Base-by-base conservation (phyloP, 2,888 invertebrate species). In the Odontocolon sp. region DNA sequence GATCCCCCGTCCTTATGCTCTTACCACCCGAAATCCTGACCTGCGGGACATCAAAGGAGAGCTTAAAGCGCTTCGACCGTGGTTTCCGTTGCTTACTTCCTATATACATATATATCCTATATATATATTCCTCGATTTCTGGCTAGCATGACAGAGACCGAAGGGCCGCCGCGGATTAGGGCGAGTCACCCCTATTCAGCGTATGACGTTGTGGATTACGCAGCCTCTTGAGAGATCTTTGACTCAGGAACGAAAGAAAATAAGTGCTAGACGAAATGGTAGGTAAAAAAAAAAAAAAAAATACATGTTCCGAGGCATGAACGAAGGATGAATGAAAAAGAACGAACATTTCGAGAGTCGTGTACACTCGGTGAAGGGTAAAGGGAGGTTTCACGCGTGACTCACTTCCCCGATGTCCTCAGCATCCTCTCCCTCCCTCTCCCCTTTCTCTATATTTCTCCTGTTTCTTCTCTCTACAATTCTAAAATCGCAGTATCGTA, bases 401-500 rank as follows among this genome's bases (percentile, higher is more conserved):
- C 64, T 77, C 77, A 73, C 68, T 28, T 68, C 72, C 72, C 54
- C 36, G 54, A 38, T 31, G 38, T 16, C 40, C 68, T 42, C 63
- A 59, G 56, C 63, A 59, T 64, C 50, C 73, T 69, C 69, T 64
- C 16, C 72, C 42, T 64, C 50, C 73, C 66, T 72, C 68, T 16
- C 72, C 42, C 68, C 57, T 72, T 77, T 57, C 72, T 64, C 72
- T 57, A 72, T 69, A 54, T 64, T 68, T 11, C 45, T 14, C 40
- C 18, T 28, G 54, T 5, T 31, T 21, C 59, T 40, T 31, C 63
- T 36, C 56, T 42, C 57, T 42, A 59, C 50, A 64, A 77, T 75
- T 77, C 61, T 68, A 56, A 77, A 77, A 77, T 72, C 72, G 52
- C 57, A 59, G 71, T 72, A 57, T 72, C 72, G 77, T 77, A 77